Percentiles rank a stretch among this genome's conserved stretches.
Evolutionary conservation across 2,888 invertebrate species (phyloP).

Genomic region (Nomada ruficornis): DNA sequence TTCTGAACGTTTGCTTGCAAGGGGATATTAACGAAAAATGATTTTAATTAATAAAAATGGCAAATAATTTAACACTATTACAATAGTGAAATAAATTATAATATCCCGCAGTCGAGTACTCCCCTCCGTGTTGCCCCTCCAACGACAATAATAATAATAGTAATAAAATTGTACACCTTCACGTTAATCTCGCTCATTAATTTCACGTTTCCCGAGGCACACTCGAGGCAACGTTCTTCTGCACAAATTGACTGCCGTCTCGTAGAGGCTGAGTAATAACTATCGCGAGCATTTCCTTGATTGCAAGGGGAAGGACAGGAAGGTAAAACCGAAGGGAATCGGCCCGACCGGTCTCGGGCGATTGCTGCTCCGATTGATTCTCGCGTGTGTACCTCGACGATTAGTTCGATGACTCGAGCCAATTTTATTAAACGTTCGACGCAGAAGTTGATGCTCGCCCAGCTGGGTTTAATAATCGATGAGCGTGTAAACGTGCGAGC

Average conservation of each 20-base stretch:
- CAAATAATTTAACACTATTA: no score
- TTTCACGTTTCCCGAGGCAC: no score
- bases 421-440: neutral
- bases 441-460: constrained; percentile 11
- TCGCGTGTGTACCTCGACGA: constrained; percentile 12
- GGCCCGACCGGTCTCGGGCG: neutral
- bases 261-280: neutral
- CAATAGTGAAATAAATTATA: no score
- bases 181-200: no score
- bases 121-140: no score
- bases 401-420: constrained; percentile 17
- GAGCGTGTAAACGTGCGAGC: constrained; percentile 9
- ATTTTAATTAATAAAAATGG: no score
- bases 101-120: no score
- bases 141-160: no score
- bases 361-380: constrained; percentile 3
- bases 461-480: neutral
- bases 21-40: no score
- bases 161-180: no score
- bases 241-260: neutral
- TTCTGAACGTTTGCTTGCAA: no score
- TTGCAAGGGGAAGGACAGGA: neutral
- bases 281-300: neutral
- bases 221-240: no score
- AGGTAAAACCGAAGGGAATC: neutral